phyloP scores from a whole-genome alignment of 2,888 invertebrate species.

The Epirrhoe tristata region DNA sequence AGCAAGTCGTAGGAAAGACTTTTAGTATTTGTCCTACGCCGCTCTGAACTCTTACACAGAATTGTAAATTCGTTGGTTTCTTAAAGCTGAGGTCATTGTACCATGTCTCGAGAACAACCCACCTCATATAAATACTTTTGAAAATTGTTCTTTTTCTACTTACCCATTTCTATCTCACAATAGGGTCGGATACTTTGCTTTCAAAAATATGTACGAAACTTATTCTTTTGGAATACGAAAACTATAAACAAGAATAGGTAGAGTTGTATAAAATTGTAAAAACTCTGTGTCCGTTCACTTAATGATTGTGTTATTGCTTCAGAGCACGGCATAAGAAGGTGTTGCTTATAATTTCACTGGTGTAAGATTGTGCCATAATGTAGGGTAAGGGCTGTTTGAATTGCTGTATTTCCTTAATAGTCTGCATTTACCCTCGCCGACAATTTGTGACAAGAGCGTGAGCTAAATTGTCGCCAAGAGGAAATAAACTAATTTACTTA shows the following conservation, averaged over 20 bases:
- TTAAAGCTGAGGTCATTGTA: slow-evolving; percentile 56
- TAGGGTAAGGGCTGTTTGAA: slow-evolving; percentile 82
- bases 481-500: slow-evolving; percentile 85
- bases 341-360: slow-evolving; percentile 83
- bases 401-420: slow-evolving; percentile 86
- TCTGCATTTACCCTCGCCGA: slow-evolving; percentile 83
- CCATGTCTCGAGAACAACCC: slow-evolving; percentile 41
- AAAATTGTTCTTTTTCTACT: slow-evolving; percentile 4
- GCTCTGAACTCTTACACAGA: slow-evolving; percentile 74
- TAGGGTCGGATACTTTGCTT: slow-evolving; percentile 26
- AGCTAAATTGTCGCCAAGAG: slow-evolving; percentile 82
- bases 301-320: slow-evolving; percentile 72
- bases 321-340: slow-evolving; percentile 79
- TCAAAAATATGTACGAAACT: slow-evolving; percentile 31
- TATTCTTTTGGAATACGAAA: slow-evolving; percentile 31
- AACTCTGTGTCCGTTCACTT: slow-evolving; percentile 58
- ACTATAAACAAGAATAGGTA: slow-evolving; percentile 29
- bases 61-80: slow-evolving; percentile 78
- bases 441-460: slow-evolving; percentile 84
- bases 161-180: slow-evolving; percentile 29
- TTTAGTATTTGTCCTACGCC: slow-evolving; percentile 78
- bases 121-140: slow-evolving; percentile 25
- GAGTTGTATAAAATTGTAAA: slow-evolving; percentile 53
- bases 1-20: slow-evolving; percentile 72
- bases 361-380: slow-evolving; percentile 82